phyloP scores from a whole-genome alignment of 1,140 invertebrate genomes.

The Bombus sibiricus region DNA sequence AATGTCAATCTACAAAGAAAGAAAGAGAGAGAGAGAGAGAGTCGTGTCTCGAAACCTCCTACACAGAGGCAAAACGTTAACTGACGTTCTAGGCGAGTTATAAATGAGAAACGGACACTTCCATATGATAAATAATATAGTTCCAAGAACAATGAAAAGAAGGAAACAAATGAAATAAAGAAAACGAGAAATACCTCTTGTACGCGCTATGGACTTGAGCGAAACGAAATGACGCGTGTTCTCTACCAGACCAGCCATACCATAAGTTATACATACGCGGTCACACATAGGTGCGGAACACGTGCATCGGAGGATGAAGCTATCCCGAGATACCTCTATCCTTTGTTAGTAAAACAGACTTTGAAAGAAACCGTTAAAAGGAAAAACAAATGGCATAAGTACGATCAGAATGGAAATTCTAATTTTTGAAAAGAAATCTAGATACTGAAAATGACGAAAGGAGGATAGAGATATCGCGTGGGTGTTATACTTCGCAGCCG shows the following conservation, averaged over 20 bases:
- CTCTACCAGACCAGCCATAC: conserved; percentile 43
- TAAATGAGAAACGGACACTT: background rate
- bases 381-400: too few relatives aligned
- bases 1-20: background rate
- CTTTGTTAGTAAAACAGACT: background rate
- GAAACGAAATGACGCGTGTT: conserved; percentile 32
- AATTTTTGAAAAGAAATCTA: conserved; percentile 2
- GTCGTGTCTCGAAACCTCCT: background rate
- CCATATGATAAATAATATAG: conserved; percentile 16
- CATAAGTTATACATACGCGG: conserved; percentile 8
- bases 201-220: conserved; percentile 38
- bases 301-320: background rate
- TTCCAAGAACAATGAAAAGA: background rate
- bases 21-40: too few relatives aligned
- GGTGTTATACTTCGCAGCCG: background rate
- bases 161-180: background rate
- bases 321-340: background rate
- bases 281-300: background rate
- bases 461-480: background rate
- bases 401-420: background rate
- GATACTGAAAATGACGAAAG: background rate
- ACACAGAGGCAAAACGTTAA: background rate
- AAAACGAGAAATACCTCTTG: conserved; percentile 54
- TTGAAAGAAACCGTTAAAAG: background rate
- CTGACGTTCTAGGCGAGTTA: background rate